Base-by-base conservation (phyloP, 2,888 invertebrate species). In the Zygaena filipendulae region DNA sequence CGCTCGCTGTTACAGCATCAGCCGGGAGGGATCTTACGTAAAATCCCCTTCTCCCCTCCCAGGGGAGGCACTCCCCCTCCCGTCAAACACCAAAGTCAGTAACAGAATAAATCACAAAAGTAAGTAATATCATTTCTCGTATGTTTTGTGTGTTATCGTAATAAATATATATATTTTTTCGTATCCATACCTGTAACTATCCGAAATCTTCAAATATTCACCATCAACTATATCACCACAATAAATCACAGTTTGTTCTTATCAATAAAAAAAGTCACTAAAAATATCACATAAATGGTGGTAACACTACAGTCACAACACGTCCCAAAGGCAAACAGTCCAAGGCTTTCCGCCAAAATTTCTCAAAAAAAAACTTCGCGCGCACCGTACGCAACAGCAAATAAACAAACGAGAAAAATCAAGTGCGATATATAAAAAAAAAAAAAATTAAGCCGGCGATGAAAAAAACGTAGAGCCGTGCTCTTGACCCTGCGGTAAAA, bases 281-380 rank as follows among this genome's bases (percentile, higher is more conserved):
- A 67, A 63, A 52, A 50, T 52, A 79, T 79, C 79, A 79, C 77
- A 79, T 74, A 63, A 66, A 68, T 57, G n/a, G 57, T 51, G 72
- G 72, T 75, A 75, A 71, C 79, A 75, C 74, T 69, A 69, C 46
- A 46, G 74, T 79, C 77, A 79, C 79, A 79, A 79, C 79, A 77
- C 77, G 75, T 70, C 67, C 66, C 45, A 61, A 77, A 79, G 79
- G 79, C 77, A 70, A n/a, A 69, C 64, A 63, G 64, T 72, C 70
- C 69, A 52, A 52, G 75, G 75, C 69, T 53, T 45, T 53, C 51
- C 50, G 68, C 69, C 63, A 63, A 71, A 67, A 71, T 59, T 59
- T 58, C 43, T 67, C 57, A 61, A 74, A n/a, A n/a, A n/a, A n/a
- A 75, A 75, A 72, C 63, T 69, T 54, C 71, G 70, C 70, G 67